Percentiles rank a stretch among this genome's conserved stretches.
These are phyloP conservation scores for Morpho achilles DNA, from an alignment of 2,888 invertebrate genomes.

Conservation along the genomic window DNA sequence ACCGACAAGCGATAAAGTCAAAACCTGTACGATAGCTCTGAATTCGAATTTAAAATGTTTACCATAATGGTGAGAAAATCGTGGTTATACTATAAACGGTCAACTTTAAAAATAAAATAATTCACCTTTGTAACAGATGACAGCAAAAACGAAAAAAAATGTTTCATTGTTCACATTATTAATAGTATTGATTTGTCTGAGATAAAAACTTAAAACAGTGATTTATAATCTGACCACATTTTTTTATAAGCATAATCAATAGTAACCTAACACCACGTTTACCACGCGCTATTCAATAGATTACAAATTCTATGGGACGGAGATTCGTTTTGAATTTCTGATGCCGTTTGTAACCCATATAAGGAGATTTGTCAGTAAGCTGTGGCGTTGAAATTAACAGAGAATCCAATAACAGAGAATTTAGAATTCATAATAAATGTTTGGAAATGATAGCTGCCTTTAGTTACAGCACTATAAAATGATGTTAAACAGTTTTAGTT, in stretches of 20 bases:
- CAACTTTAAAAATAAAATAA: no score
- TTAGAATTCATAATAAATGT: slow-evolving; percentile 18
- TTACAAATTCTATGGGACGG: slow-evolving; percentile 24
- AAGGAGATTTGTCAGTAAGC: slow-evolving; percentile 24
- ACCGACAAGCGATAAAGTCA: no score
- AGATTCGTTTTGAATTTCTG: slow-evolving; percentile 27
- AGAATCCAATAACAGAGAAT: slow-evolving; percentile 18
- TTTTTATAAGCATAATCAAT: slow-evolving; percentile 14
- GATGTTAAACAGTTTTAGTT: no score
- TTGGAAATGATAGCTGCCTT: slow-evolving; percentile 5
- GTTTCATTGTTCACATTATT: no score
- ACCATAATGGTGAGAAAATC: no score
- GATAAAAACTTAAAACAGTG: neutral
- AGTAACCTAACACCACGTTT: slow-evolving; percentile 13
- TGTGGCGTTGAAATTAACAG: slow-evolving; percentile 21
- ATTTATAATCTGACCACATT: slow-evolving; percentile 2
- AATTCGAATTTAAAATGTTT: no score
- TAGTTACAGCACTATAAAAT: no score
- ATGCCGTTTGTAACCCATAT: slow-evolving; percentile 24
- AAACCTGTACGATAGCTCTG: no score
- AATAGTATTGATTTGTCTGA: no score
- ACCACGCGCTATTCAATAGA: slow-evolving; percentile 17
- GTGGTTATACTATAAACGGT: no score
- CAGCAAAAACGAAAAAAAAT: no score
- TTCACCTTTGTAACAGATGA: no score